Evolutionary conservation across 2,113 vertebrate genomes (phyloP), one percentile per base, ranked within the genome.

Genomic region (Thinocorus orbignyianus): DNA sequence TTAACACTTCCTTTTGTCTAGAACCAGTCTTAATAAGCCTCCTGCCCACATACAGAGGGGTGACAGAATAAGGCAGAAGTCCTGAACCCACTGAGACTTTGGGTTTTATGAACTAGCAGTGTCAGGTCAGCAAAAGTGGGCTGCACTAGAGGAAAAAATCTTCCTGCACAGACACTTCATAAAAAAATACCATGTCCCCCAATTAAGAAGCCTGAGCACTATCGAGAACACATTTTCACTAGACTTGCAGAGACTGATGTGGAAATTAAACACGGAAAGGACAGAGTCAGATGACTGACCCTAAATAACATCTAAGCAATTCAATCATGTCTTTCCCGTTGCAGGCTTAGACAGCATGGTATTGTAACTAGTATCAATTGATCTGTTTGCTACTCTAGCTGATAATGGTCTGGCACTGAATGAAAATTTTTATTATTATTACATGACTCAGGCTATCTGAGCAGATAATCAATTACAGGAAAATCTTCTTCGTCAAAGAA

Each of bases 231-330:
- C 51, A 54, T 73, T 95, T 94, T 77, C 85, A 92, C 89, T 77
- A 93, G 62, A 71, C 37, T 69, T 83, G 49, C 81, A 95, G 77
- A 72, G 70, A 48, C 46, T 90, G 44, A 78, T 54, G 78, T 44
- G 33, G 88, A 96, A 94, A 93, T 86, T 74, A 90, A 80, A 96
- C 88, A 62, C 58, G 54, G 76, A 92, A 95, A 86, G 57, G 60
- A 69, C 76, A 86, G 76, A 92, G 80, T 96, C 96, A 96, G 91
- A 93, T 94, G 71, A 77, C 65, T 96, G 93, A 97, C 92, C 95
- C 90, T 80, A 96, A 90, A 96, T 95, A 97, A 93, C 90, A 96
- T 91, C 86, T 61, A 77, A 90, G 90, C 66, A 96, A 95, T 94
- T 95, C 73, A 96, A 91, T 86, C 57, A 33, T 83, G 68, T 94